These are phyloP conservation scores for Myotis yumanensis DNA, from an alignment of 2,113 vertebrate species.

Conservation along the genomic window DNA sequence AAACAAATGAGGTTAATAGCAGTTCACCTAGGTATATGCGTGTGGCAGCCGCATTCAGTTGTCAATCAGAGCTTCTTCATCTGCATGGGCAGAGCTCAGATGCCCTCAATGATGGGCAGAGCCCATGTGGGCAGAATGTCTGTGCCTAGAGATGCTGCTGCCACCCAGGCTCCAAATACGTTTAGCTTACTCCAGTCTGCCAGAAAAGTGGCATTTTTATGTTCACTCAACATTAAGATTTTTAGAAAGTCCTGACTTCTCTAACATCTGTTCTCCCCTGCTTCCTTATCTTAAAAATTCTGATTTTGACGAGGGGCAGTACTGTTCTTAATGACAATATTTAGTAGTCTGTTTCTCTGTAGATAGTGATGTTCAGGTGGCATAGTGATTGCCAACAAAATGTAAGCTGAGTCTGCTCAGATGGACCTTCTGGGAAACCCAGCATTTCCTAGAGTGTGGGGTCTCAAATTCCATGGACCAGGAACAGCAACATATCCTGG, in stretches of 20 bases:
- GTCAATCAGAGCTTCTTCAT: neutral
- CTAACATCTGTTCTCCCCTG: neutral
- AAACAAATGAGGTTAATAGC: neutral
- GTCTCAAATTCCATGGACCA: neutral
- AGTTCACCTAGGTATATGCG: neutral
- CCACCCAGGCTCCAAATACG: neutral
- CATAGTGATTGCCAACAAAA: neutral
- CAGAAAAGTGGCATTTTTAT: neutral
- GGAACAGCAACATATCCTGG: neutral
- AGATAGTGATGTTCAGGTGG: neutral
- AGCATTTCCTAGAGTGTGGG: neutral
- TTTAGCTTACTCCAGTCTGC: neutral
- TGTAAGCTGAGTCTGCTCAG: neutral
- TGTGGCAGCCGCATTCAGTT: neutral
- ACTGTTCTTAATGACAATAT: neutral
- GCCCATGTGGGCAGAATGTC: rapidly evolving
- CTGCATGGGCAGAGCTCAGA: neutral
- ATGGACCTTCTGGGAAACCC: neutral
- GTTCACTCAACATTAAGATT: neutral
- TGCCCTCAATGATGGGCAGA: neutral
- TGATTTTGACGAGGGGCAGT: neutral
- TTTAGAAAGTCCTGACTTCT: neutral
- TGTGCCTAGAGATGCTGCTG: neutral
- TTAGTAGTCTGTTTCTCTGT: neutral
- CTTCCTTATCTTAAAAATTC: neutral